A percentile compares a stretch with the other conserved stretches of the same genome.
Evolutionary conservation across 2,888 invertebrate genomes (phyloP).

Genomic region (Auanema sp.): DNA sequence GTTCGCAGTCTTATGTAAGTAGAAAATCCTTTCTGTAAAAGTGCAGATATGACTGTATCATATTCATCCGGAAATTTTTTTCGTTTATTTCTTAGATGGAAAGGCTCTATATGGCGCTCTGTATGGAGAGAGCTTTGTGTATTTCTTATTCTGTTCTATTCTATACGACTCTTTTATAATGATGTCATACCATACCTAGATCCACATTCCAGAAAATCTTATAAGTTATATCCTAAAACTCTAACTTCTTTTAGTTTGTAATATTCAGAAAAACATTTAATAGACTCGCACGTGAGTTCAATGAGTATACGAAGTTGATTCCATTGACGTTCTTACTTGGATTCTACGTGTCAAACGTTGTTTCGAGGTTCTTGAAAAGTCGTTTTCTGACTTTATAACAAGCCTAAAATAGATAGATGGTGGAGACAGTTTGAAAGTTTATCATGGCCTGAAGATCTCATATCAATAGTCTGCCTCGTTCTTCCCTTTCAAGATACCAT

Average conservation of each 20-base stretch:
- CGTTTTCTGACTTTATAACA: background rate
- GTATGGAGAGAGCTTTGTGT: slow-evolving; percentile 44
- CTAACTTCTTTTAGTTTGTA: background rate
- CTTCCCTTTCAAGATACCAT: slow-evolving; percentile 28
- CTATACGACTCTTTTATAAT: slow-evolving; percentile 34
- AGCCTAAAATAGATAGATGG: slow-evolving; percentile 30
- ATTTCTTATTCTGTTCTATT: slow-evolving; percentile 41
- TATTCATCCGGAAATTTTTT: slow-evolving; percentile 46
- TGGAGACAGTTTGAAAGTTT: slow-evolving; percentile 51
- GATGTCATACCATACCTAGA: slow-evolving; percentile 34
- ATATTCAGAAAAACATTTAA: slow-evolving; percentile 36
- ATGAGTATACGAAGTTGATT: slow-evolving; percentile 49
- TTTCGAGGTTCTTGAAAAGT: slow-evolving; percentile 30
- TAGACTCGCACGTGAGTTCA: slow-evolving; percentile 38
- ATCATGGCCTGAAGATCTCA: slow-evolving; percentile 48
- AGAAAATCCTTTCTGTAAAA: background rate
- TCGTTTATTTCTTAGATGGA: slow-evolving; percentile 47
- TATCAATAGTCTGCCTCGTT: slow-evolving; percentile 40
- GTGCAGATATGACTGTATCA: slow-evolving; percentile 44
- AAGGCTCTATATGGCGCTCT: slow-evolving; percentile 50
- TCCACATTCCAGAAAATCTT: slow-evolving; percentile 23
- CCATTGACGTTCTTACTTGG: slow-evolving; percentile 53
- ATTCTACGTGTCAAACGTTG: slow-evolving; percentile 54
- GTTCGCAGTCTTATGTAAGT: background rate
- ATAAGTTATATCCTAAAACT: no score